These are phyloP conservation scores for Lamellibrachia satsuma DNA, from an alignment of 2,888 invertebrate species.

Conservation along the genomic window DNA sequence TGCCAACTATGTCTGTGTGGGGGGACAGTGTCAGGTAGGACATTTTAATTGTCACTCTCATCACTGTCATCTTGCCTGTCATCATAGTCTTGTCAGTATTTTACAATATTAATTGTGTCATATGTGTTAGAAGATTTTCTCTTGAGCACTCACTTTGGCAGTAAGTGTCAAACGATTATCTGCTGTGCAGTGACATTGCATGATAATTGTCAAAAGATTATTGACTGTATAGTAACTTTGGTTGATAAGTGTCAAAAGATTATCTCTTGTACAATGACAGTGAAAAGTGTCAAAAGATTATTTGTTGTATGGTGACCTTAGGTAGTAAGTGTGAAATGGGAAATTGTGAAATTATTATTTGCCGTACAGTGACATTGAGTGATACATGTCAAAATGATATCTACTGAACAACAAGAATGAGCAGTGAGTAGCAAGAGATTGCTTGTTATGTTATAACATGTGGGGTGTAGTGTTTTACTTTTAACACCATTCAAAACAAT, in stretches of 20 bases:
- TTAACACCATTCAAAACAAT: neutral
- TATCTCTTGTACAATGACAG: neutral
- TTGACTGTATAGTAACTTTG: neutral
- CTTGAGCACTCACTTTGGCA: no score
- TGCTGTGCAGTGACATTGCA: neutral
- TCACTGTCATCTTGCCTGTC: neutral
- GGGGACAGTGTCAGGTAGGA: conserved; percentile 86
- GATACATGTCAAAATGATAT: no score
- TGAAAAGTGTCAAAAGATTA: neutral
- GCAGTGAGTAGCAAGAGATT: no score
- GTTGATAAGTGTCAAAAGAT: neutral
- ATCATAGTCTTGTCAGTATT: no score
- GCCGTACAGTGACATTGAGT: no score
- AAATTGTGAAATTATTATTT: neutral
- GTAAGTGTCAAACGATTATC: neutral
- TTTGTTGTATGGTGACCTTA: neutral
- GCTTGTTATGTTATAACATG: no score
- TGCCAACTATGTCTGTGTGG: conserved; percentile 87
- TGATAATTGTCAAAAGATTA: neutral
- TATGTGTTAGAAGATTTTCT: neutral
- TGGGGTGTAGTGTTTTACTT: no score
- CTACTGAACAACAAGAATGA: no score
- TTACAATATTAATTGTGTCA: no score
- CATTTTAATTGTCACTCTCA: neutral
- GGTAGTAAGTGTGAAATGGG: neutral